Percentiles rank a stretch among this genome's conserved stretches.
These are phyloP conservation scores for Plecotus auritus DNA, from an alignment of 2,113 vertebrate genomes.

Conservation along the genomic window DNA sequence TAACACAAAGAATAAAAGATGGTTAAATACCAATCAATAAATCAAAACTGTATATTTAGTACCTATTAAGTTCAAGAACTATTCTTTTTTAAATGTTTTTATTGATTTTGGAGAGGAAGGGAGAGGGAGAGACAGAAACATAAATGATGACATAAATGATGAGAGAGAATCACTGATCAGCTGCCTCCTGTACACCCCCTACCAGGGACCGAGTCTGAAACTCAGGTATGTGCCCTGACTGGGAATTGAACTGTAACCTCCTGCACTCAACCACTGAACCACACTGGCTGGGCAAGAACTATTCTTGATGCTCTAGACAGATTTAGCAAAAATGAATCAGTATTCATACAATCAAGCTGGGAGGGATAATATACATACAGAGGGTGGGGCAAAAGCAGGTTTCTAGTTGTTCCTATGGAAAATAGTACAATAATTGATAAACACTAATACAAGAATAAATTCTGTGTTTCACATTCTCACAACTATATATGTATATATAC, in stretches of 20 bases:
- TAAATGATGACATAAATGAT: too few relatives aligned
- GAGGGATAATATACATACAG: not conserved
- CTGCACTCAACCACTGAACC: too few relatives aligned
- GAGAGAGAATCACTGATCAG: too few relatives aligned
- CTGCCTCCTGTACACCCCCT: too few relatives aligned
- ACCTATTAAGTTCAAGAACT: not conserved
- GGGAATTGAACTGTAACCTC: too few relatives aligned
- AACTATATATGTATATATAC: not conserved
- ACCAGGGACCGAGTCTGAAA: too few relatives aligned
- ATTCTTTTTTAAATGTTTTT: not conserved
- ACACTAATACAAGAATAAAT: not conserved
- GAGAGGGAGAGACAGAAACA: too few relatives aligned
- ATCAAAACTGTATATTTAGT: not conserved
- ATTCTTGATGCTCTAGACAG: not conserved
- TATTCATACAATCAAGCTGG: not conserved
- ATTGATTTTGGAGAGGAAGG: too few relatives aligned
- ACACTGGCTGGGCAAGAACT: too few relatives aligned
- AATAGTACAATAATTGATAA: not conserved
- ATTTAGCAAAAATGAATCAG: not conserved
- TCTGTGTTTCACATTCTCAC: not conserved
- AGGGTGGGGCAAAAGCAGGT: not conserved
- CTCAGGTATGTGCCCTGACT: too few relatives aligned
- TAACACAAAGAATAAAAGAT: not conserved
- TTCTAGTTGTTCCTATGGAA: not conserved
- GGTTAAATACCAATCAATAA: not conserved